Conservation (phyloP, 2,888 invertebrate species). For the Vesta saturnalis region DNA sequence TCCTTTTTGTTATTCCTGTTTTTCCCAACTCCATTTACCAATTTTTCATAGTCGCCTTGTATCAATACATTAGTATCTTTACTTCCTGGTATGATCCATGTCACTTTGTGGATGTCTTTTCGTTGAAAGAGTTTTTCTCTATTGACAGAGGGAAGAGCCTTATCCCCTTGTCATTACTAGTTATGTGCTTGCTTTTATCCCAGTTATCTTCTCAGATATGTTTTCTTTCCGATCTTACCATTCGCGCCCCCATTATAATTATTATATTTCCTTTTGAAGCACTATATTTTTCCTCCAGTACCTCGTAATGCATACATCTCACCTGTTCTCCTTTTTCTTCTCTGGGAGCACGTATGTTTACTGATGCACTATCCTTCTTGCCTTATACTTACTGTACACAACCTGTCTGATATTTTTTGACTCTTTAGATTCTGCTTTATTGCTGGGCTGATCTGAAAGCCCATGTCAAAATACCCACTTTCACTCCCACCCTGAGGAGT, state of each 20-base stretch:
- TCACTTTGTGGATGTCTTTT: constrained; percentile 5
- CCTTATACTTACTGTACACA: too few species aligned
- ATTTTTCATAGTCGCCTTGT: not conserved
- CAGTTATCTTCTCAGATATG: constrained; percentile 12
- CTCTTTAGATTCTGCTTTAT: too few species aligned
- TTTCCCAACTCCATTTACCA: not conserved
- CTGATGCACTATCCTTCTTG: not conserved
- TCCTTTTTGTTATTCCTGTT: not conserved
- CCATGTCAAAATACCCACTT: too few species aligned
- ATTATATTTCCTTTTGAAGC: not conserved
- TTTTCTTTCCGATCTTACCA: constrained; percentile 2
- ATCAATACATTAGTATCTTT: constrained; percentile 1
- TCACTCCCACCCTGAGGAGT: too few species aligned
- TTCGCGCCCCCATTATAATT: not conserved
- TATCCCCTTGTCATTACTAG: too few species aligned
- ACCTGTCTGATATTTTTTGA: too few species aligned
- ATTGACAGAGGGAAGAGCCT: constrained; percentile 7
- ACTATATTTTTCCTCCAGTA: too few species aligned
- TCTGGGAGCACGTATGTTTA: not conserved
- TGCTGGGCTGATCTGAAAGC: too few species aligned
- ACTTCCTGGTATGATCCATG: constrained; percentile 10
- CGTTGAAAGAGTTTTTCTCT: not conserved
- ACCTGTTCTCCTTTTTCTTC: constrained; percentile 12
- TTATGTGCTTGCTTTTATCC: too few species aligned
- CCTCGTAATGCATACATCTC: too few species aligned